Conservation (phyloP, 2,888 invertebrate species). For the Brachypalpus laphriformis region DNA sequence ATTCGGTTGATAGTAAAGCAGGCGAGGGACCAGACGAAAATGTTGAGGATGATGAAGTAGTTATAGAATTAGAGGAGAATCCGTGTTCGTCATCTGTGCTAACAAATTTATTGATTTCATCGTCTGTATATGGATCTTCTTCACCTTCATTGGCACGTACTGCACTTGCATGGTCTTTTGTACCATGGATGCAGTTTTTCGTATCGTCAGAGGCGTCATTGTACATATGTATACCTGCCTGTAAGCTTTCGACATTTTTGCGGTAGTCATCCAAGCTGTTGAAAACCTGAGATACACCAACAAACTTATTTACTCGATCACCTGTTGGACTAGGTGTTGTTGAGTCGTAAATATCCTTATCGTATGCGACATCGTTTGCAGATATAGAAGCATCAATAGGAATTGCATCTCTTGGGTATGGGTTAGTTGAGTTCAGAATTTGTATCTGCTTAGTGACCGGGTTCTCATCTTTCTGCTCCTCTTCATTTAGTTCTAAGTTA, state of each 20-base stretch:
- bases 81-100: slow-evolving; percentile 72
- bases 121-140: slow-evolving; percentile 64
- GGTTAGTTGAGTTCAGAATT: not conserved
- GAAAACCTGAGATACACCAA: slow-evolving; percentile 86
- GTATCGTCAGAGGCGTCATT: slow-evolving; percentile 76
- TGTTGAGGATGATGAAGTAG: slow-evolving; percentile 82
- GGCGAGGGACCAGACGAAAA: slow-evolving; percentile 82
- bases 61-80: slow-evolving; percentile 79
- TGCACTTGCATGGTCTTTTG: slow-evolving; percentile 25
- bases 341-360: not conserved
- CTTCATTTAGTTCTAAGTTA: slow-evolving; percentile 91
- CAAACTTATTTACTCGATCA: slow-evolving; percentile 81
- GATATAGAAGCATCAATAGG: not conserved
- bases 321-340: slow-evolving; percentile 38
- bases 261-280: slow-evolving; percentile 86
- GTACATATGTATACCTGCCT: slow-evolving; percentile 44
- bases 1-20: slow-evolving; percentile 78
- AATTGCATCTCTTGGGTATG: not conserved
- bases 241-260: slow-evolving; percentile 79
- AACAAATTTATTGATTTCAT: slow-evolving; percentile 79
- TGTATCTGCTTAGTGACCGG: not conserved
- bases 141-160: slow-evolving; percentile 62
- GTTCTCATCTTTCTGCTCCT: slow-evolving; percentile 75
- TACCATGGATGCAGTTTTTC: not conserved
- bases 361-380: not conserved